These are phyloP conservation scores for Entelurus aequoreus DNA, from an alignment of 2,113 vertebrate species.

Conservation along the genomic window DNA sequence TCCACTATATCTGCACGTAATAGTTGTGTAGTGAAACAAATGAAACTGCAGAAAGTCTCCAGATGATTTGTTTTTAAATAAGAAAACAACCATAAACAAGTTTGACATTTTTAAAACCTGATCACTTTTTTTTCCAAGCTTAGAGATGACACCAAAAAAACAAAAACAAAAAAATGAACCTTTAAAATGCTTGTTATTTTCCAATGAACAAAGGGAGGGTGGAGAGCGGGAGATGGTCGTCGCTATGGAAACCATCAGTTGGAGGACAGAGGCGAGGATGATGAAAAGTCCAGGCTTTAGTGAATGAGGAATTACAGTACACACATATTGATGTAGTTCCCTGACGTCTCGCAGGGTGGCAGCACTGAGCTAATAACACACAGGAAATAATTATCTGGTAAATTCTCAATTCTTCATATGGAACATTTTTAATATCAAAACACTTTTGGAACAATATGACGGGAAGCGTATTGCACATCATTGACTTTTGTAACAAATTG, in stretches of 20 bases:
- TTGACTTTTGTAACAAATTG: slow-evolving; percentile 37
- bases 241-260: background rate
- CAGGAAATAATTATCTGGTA: background rate
- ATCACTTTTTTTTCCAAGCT: background rate
- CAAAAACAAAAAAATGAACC: background rate
- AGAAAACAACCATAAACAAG: slow-evolving; percentile 31
- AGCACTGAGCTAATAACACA: slow-evolving; percentile 4
- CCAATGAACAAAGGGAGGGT: too few species aligned
- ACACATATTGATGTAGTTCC: too few species aligned
- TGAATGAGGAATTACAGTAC: background rate
- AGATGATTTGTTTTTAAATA: slow-evolving; percentile 26
- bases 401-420: too few species aligned
- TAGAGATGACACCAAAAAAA: background rate
- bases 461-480: slow-evolving; percentile 69
- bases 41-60: background rate
- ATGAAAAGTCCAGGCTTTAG: background rate
- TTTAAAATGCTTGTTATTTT: background rate
- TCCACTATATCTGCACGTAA: too few species aligned
- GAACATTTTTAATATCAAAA: too few species aligned
- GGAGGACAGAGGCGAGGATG: background rate
- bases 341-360: slow-evolving; percentile 2
- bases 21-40: background rate
- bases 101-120: slow-evolving; percentile 7
- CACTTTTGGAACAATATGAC: slow-evolving; percentile 35
- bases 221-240: background rate